These are phyloP conservation scores for Melinaea marsaeus DNA, from an alignment of 2,888 invertebrate species.

Conservation along the genomic window DNA sequence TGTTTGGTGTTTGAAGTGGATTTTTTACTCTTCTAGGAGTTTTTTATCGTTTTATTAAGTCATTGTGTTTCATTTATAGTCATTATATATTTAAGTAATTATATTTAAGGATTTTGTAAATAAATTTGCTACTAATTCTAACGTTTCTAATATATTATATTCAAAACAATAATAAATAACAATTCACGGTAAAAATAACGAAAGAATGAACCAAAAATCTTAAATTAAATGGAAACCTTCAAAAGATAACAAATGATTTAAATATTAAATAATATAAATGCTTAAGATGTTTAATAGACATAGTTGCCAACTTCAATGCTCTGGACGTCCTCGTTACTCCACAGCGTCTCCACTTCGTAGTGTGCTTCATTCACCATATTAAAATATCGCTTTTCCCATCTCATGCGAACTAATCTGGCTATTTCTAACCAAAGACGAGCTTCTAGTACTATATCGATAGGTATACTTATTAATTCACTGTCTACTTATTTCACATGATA, in stretches of 20 bases:
- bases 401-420: slow-evolving; percentile 50
- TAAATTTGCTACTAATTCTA: slow-evolving; percentile 11
- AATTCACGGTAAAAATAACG: not conserved
- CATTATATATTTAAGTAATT: slow-evolving; percentile 3
- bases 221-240: too few species aligned
- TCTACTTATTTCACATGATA: too few species aligned
- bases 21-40: too few species aligned
- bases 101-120: slow-evolving; percentile 18
- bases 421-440: slow-evolving; percentile 64
- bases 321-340: slow-evolving; percentile 64
- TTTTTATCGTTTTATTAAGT: slow-evolving; percentile 1
- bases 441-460: slow-evolving; percentile 46
- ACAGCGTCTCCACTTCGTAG: slow-evolving; percentile 57
- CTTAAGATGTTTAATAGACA: slow-evolving; percentile 42
- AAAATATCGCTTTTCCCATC: slow-evolving; percentile 53
- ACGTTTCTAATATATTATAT: slow-evolving; percentile 16
- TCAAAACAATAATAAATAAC: not conserved
- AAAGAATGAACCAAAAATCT: too few species aligned
- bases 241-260: too few species aligned
- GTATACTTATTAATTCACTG: too few species aligned
- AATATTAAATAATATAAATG: too few species aligned
- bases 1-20: too few species aligned
- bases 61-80: slow-evolving; percentile 2
- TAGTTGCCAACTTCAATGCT: slow-evolving; percentile 66
- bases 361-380: slow-evolving; percentile 33